Base-by-base conservation (phyloP, 2,888 invertebrate species). In the Dicycla oo region DNA sequence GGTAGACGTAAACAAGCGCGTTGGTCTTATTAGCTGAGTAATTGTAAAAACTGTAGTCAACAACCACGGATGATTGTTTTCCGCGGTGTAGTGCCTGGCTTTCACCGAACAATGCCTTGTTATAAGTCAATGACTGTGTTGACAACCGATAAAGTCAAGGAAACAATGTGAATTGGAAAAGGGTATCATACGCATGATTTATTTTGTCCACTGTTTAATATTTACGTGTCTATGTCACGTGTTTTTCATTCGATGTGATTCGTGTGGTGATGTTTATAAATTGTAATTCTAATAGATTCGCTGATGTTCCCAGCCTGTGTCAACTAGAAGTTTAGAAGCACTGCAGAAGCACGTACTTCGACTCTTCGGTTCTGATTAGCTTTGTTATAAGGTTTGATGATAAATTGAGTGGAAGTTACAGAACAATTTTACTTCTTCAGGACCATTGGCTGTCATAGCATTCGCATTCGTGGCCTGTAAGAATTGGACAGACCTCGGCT, bases 381-480 rank as follows among this genome's bases (percentile, higher is more conserved):
- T 34, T 15, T 2, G 0, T 56, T 13, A 40, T 23, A 53, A 38
- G 5, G 38, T 38, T 7, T n/a, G n/a, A n/a, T n/a, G n/a, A n/a
- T n/a, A n/a, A n/a, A n/a, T n/a, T 15, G 4, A 18, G 6, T 56
- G 38, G 38, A 38, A 38, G 38, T 34, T 6, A 34, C 34, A 6
- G 34, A 0, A 34, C 34, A 34, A 23, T 26, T 26, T 51, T 23
- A 15, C 13, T 38, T 60, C 87, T 74, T 97, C 97, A 88, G 98
- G 99, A 23, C 98, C 99, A 6, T 95, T 99, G 54, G 98, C 97
- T 8, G 98, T 98, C 20, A 98, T 98, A 7, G 97, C 98, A 11
- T 97, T 98, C 7, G 98, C 98, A 0, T 98, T 98, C 91, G 97
- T 98, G 66, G 98, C 98, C 38, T 97, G 98, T 85, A 97, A 97